Conservation (phyloP, 2,888 invertebrate species). For the Actias luna region DNA sequence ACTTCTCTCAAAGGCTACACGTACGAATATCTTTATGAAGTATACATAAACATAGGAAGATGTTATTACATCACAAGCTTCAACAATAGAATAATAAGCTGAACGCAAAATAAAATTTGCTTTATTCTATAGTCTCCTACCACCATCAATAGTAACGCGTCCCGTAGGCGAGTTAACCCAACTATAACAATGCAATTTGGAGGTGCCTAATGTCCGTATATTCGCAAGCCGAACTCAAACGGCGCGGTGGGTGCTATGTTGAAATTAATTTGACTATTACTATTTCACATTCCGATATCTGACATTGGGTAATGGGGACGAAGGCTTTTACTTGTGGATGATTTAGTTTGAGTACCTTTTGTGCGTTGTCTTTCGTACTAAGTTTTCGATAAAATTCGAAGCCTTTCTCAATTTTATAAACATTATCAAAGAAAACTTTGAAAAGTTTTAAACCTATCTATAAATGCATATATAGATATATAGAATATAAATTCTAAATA, state of each 20-base stretch:
- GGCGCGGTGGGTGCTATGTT: slow-evolving; percentile 25
- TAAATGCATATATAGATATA: too few relatives aligned
- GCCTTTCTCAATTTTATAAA: neutral
- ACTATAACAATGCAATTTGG: slow-evolving; percentile 51
- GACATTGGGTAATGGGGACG: neutral
- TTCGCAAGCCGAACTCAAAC: slow-evolving; percentile 37
- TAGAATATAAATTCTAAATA: too few relatives aligned
- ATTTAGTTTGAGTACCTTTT: neutral
- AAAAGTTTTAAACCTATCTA: slow-evolving; percentile 14
- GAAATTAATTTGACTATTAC: slow-evolving; percentile 36
- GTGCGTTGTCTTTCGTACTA: neutral
- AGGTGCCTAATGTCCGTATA: slow-evolving; percentile 46
- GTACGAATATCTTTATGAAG: too few relatives aligned
- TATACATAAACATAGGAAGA: neutral
- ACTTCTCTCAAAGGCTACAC: neutral
- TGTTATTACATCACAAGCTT: neutral
- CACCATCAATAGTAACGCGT: slow-evolving; percentile 5
- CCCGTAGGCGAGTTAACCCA: slow-evolving; percentile 28
- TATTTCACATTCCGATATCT: neutral
- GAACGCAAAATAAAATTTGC: neutral
- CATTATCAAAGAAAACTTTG: neutral
- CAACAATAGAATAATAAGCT: neutral
- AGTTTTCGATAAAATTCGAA: too few relatives aligned
- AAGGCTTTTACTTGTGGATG: neutral
- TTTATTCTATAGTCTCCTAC: neutral